Percentiles rank a stretch among this genome's conserved stretches.
These are phyloP conservation scores for Thalassophryne amazonica DNA, from an alignment of 2,797 vertebrate genomes.

Conservation along the genomic window DNA sequence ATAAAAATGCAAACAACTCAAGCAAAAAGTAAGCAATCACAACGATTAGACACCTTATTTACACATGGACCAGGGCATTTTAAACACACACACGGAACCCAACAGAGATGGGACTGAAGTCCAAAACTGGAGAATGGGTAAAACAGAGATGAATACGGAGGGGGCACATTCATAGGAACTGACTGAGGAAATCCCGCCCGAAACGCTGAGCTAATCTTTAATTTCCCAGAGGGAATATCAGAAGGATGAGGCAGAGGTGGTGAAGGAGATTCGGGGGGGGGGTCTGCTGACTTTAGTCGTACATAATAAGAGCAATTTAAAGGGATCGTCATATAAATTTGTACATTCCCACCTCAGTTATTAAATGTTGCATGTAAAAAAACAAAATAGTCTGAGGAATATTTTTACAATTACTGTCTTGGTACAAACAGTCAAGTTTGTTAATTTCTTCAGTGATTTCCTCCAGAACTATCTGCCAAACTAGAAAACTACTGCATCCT, in stretches of 20 bases:
- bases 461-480: too few species aligned
- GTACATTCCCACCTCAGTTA: too few species aligned
- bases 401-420: too few species aligned
- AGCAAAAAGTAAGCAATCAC: conserved; percentile 37
- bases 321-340: conserved; percentile 16
- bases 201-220: conserved; percentile 76
- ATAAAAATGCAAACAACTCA: conserved; percentile 66
- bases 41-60: conserved; percentile 11
- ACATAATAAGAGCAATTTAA: conserved; percentile 8
- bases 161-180: conserved; percentile 60
- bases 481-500: too few species aligned
- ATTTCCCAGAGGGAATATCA: conserved; percentile 78
- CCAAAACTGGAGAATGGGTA: conserved; percentile 40
- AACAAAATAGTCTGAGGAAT: too few species aligned
- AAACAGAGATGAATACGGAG: conserved; percentile 57
- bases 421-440: too few species aligned
- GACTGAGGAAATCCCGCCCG: conserved; percentile 63
- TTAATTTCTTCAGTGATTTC: too few species aligned
- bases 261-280: conserved; percentile 62
- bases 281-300: conserved; percentile 24
- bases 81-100: conserved; percentile 46
- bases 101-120: conserved; percentile 53
- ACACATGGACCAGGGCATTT: conserved; percentile 15
- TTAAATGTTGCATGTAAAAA: too few species aligned
- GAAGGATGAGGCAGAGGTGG: conserved; percentile 55